Evolutionary conservation across 1,140 invertebrate genomes (phyloP), one percentile per base, ranked within the genome.

Genomic region (Rhopalosiphum maidis): DNA sequence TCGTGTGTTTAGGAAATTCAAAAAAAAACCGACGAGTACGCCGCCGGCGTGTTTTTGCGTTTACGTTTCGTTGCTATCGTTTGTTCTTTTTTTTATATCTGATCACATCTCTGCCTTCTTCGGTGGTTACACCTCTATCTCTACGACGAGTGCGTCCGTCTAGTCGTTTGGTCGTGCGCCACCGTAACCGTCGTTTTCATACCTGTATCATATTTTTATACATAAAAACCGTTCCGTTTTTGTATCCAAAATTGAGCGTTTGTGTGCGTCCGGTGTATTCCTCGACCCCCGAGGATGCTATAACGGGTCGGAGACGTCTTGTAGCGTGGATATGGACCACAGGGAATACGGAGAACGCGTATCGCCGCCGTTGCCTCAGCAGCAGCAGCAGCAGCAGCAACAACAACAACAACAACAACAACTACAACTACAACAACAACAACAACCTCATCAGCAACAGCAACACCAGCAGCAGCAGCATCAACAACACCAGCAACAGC

Each of bases 221-320:
- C 43, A 25, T 86, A 41, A 37, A 83, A 37, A 46, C 48, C 88
- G 51, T 48, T 68, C 11, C 37, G 41, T 86, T 15, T 77, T 77
- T 77, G n/a, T n/a, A 77, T 77, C 3, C 91, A 93, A 93, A 93
- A 93, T 93, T 93, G 91, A 93, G 91, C 91, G 91, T 93, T 37
- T 93, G 91, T 93, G 91, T 51, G 91, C 77, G 91, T 93, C 91
- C 77, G 77, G 91, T 51, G 91, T 93, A 82, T 93, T 93, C 82
- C 91, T 93, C 91, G 91, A 93, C 82, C 91, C 91, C 48, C 77
- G 91, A 93, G 91, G 82, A 93, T 93, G 91, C 82, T 93, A 93
- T 93, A 93, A 93, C 91, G 91, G 91, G 91, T 93, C 91, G 43
- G 91, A 93, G 48, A 93, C 91, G 35, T 93, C 91, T 93, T 93